Conservation (phyloP, 2,888 invertebrate species). For the Tolmerus cingulatus region DNA sequence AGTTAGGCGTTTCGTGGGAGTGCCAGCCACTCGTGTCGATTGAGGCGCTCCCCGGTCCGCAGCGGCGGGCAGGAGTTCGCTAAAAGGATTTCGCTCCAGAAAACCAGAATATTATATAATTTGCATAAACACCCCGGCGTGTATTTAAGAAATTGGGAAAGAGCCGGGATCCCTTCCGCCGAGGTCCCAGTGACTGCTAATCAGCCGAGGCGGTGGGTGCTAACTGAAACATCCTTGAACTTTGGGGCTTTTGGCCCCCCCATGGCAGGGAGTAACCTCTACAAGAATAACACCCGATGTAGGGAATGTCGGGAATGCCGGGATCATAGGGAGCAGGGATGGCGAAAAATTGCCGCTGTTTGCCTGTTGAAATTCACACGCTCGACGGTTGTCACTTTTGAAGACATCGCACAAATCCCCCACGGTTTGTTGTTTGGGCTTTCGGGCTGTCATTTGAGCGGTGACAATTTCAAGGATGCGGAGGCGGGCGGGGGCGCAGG, state of each 20-base stretch:
- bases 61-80: not conserved
- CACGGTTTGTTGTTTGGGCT: constrained; percentile 33
- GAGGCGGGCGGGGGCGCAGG: not conserved
- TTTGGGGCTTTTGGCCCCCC: constrained; percentile 18
- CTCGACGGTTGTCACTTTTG: constrained; percentile 39
- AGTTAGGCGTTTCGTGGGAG: not conserved
- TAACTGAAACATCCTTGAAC: not conserved
- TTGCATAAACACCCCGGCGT: constrained; percentile 42
- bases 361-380: constrained; percentile 46
- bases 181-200: not conserved
- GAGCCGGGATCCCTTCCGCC: not conserved
- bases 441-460: constrained; percentile 15
- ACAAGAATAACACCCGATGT: constrained; percentile 23
- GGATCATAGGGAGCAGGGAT: constrained; percentile 8
- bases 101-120: constrained; percentile 47
- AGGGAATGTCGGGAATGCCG: not conserved
- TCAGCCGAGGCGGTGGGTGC: not conserved
- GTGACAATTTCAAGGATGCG: not conserved
- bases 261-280: constrained; percentile 6
- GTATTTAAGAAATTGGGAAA: not conserved
- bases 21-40: not conserved
- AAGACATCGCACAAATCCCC: constrained; percentile 30
- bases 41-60: not conserved
- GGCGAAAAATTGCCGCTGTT: constrained; percentile 36
- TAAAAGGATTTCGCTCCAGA: constrained; percentile 23